Base-by-base conservation (phyloP, 2,888 invertebrate species). In the Elmis aenea region DNA sequence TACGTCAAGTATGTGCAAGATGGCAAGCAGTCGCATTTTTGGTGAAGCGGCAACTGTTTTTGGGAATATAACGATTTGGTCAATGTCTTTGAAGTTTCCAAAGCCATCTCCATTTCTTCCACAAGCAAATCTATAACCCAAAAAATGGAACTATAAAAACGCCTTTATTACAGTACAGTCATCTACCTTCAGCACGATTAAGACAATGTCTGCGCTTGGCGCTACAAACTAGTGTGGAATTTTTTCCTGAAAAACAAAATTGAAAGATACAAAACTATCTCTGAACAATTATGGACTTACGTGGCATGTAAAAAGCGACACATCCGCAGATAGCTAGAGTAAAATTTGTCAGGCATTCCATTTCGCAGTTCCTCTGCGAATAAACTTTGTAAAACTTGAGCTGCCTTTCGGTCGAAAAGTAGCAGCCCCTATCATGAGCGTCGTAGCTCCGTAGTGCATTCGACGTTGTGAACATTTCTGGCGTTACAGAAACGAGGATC, bases 381-480 rank as follows among this genome's bases (percentile, higher is more conserved):
- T 85, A 85, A 27, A 77, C 73, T 61, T 77, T 76, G 58, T 76
- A 85, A 58, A 74, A 84, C 18, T 70, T 69, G 30, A 84, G 67
- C 46, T 76, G 70, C 8, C 80, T 72, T 55, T 84, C 84, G 28
- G 64, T 67, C 38, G 78, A 77, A 58, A 83, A 83, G 62, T 75
- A 83, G 54, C 83, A 85, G 55, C 79, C 79, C 5, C 83, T 75
- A 30, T 81, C 74, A 20, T 71, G 66, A 0, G 83, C 78, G 31
- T 75, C 72, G 46, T 84, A 85, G 31, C 74, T 72, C 48, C 69
- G 71, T 3, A 85, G 64, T 11, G 79, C 80, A 29, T 74, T 73
- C 1, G 81, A 81, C 1, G 84, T 85, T 2, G 81, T 83, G 70
- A 84, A 83, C 73, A 85, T 83, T 60, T 83, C 81, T 1, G 85